Evolutionary conservation across 2,113 vertebrate genomes (phyloP).

Genomic region (Spea bombifrons): DNA sequence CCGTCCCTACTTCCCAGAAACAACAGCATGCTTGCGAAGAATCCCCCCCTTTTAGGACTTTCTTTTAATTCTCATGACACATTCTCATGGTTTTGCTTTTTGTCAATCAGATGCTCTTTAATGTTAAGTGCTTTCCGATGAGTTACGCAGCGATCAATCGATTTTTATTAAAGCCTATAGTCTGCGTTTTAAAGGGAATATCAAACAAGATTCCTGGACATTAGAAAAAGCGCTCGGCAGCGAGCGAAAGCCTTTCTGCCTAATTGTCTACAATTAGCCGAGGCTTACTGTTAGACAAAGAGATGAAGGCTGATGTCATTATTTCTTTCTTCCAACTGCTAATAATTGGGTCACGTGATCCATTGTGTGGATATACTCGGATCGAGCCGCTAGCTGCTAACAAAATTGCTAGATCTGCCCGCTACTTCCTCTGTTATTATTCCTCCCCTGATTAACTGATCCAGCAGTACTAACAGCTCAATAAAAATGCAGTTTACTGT

Average conservation of each 20-base stretch:
- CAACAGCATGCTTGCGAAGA: too few species aligned
- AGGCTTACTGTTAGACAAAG: constrained; percentile 28
- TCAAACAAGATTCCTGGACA: constrained; percentile 24
- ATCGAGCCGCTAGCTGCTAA: neutral
- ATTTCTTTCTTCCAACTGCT: neutral
- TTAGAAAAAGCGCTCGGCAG: neutral
- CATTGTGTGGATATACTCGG: neutral
- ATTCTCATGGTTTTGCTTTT: too few species aligned
- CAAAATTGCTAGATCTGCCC: constrained; percentile 2
- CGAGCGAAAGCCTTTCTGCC: constrained; percentile 2
- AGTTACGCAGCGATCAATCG: too few species aligned
- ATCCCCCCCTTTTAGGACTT: too few species aligned
- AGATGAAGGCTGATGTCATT: constrained; percentile 29
- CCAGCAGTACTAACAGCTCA: constrained; percentile 42
- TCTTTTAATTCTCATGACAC: too few species aligned
- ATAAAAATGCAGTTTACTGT: constrained; percentile 44
- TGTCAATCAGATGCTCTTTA: too few species aligned
- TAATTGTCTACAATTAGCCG: constrained; percentile 33
- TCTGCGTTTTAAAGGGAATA: too few species aligned
- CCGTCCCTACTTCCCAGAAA: too few species aligned
- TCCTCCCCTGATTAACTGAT: constrained; percentile 39
- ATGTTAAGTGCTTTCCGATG: too few species aligned
- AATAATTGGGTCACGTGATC: constrained; percentile 18
- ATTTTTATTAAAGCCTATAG: too few species aligned
- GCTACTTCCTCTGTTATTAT: constrained; percentile 28